phyloP scores from a whole-genome alignment of 1,140 invertebrate species.

The Trichonephila clavata region DNA sequence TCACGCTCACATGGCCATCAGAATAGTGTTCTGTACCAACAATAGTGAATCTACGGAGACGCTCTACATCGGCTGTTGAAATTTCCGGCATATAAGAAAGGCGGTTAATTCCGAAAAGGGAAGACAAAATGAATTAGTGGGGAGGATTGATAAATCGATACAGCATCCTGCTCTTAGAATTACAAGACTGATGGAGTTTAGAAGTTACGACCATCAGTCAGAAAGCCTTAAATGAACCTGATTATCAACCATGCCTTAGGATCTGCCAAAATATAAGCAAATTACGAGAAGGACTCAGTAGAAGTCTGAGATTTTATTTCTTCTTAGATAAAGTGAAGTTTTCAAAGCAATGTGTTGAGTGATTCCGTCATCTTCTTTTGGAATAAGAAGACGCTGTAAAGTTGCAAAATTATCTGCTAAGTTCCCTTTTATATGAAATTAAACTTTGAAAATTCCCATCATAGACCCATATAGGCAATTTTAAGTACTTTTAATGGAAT shows the following conservation, averaged over 20 bases:
- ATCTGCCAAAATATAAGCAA: conserved; percentile 29
- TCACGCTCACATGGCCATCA: background rate
- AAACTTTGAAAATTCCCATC: too few relatives aligned
- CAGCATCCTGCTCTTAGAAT: background rate
- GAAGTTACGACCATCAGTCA: conserved; percentile 56
- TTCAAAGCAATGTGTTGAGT: background rate
- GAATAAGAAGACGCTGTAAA: background rate
- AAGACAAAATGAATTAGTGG: conserved; percentile 65
- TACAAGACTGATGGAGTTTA: conserved; percentile 36
- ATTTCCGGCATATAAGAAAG: conserved; percentile 48
- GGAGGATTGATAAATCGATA: conserved; percentile 66
- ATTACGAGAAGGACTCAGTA: background rate
- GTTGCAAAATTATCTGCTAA: background rate
- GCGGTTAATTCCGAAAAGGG: conserved; percentile 45
- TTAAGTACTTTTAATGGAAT: too few relatives aligned
- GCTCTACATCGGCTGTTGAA: conserved; percentile 31
- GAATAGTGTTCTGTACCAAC: background rate
- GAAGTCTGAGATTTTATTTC: background rate
- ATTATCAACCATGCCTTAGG: conserved; percentile 35
- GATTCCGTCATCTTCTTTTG: background rate
- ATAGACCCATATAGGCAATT: too few relatives aligned
- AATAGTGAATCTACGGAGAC: conserved; percentile 33
- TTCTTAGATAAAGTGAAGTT: too few relatives aligned
- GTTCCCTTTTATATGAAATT: too few relatives aligned
- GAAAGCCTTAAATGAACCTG: conserved; percentile 57